These are phyloP conservation scores for Myotis pilosus DNA, from an alignment of 2,797 vertebrate genomes.

Conservation along the genomic window DNA sequence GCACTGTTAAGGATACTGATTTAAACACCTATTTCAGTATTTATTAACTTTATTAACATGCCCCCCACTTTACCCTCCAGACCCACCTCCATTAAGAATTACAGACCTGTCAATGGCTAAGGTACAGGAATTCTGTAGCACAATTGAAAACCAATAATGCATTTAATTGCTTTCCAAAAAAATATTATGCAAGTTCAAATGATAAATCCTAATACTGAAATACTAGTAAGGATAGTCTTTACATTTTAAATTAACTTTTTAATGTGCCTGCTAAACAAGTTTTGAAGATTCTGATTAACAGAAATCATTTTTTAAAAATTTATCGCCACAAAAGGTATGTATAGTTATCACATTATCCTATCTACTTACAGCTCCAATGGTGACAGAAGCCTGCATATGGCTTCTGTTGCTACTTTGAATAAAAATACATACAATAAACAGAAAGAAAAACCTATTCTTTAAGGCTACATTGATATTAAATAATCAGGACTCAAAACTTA, in stretches of 20 bases:
- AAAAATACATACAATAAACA: constrained; percentile 14
- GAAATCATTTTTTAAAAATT: not conserved
- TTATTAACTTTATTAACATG: constrained; percentile 20
- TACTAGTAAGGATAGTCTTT: not conserved
- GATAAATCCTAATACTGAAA: constrained; percentile 32
- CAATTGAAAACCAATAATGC: not conserved
- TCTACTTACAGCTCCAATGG: not conserved
- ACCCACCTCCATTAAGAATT: not conserved
- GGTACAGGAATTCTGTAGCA: not conserved
- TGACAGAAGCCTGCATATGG: not conserved
- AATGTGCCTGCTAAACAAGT: constrained; percentile 11
- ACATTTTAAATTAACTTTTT: constrained; percentile 42
- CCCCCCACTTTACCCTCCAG: not conserved
- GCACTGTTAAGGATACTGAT: not conserved
- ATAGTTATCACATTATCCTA: not conserved
- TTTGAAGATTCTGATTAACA: constrained; percentile 2
- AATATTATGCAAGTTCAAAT: not conserved
- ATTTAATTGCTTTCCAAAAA: not conserved
- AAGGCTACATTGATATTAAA: constrained; percentile 11
- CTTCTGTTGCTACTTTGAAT: not conserved
- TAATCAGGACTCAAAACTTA: not conserved
- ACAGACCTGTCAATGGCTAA: not conserved
- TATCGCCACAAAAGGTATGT: not conserved
- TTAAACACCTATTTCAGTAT: constrained; percentile 1
- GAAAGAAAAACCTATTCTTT: not conserved